A percentile compares a stretch with the other conserved stretches of the same genome.
Conservation (phyloP, 2,113 vertebrate genomes). For the Cololabis saira region DNA sequence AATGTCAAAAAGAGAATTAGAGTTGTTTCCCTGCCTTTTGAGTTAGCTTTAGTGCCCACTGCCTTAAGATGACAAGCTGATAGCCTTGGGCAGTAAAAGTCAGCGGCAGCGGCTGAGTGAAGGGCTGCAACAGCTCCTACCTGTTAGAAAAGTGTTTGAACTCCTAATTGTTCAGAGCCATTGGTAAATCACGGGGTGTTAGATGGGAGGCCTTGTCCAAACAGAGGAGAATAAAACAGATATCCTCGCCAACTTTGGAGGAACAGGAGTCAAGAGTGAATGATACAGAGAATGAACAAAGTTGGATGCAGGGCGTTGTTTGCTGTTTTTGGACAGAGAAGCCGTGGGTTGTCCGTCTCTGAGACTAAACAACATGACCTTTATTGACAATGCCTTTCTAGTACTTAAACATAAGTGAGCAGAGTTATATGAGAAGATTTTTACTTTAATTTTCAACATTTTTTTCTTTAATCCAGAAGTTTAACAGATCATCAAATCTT, state of each 20-base stretch:
- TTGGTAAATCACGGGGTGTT: slow-evolving; percentile 61
- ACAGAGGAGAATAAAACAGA: slow-evolving; percentile 57
- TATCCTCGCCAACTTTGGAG: slow-evolving; percentile 26
- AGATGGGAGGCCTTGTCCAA: slow-evolving; percentile 61
- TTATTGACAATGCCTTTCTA: not conserved
- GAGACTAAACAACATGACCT: slow-evolving; percentile 10
- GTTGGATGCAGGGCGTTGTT: slow-evolving; percentile 31
- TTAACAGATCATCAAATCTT: too few species aligned
- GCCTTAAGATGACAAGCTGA: slow-evolving; percentile 43
- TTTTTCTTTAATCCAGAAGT: not conserved
- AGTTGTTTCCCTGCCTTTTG: slow-evolving; percentile 61
- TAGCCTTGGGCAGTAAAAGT: slow-evolving; percentile 42
- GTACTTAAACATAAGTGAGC: not conserved
- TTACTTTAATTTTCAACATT: too few species aligned
- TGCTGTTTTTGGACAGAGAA: slow-evolving; percentile 9
- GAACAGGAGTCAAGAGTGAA: slow-evolving; percentile 52
- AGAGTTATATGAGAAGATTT: slow-evolving; percentile 9
- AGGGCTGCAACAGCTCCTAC: slow-evolving; percentile 42
- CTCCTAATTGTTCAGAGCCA: slow-evolving; percentile 58
- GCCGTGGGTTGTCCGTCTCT: slow-evolving; percentile 30
- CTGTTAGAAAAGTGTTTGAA: slow-evolving; percentile 67
- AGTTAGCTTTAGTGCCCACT: slow-evolving; percentile 58
- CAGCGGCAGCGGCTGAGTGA: slow-evolving; percentile 13
- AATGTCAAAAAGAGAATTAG: slow-evolving; percentile 73
- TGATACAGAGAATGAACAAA: slow-evolving; percentile 58